phyloP scores from a whole-genome alignment of 1,140 invertebrate genomes.

The Holcopasites calliopsidis region DNA sequence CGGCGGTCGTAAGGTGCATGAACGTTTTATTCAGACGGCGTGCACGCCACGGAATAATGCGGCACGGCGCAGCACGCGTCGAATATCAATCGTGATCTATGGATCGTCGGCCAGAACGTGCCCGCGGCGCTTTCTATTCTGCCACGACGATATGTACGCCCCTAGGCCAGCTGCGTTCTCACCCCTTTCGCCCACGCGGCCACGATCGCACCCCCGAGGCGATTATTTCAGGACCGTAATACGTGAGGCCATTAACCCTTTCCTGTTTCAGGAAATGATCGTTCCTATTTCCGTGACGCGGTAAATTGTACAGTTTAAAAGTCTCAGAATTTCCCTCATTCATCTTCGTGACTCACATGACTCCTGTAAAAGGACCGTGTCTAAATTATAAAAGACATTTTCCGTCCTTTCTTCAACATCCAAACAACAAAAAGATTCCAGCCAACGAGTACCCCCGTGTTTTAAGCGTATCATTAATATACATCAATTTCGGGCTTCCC shows the following conservation, averaged over 20 bases:
- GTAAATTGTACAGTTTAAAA: too few relatives aligned
- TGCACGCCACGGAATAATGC: conserved; percentile 36
- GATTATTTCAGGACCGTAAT: background rate
- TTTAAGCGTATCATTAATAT: background rate
- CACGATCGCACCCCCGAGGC: background rate
- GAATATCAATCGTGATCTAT: conserved; percentile 44
- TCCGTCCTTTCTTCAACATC: too few relatives aligned
- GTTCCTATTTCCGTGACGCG: too few relatives aligned
- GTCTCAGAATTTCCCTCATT: too few relatives aligned
- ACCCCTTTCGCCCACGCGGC: background rate
- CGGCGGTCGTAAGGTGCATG: conserved; percentile 11
- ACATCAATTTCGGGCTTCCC: background rate
- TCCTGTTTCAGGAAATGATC: too few relatives aligned
- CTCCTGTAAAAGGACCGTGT: background rate
- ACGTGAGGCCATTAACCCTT: background rate
- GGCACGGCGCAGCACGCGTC: conserved; percentile 21
- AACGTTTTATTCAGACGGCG: conserved; percentile 32
- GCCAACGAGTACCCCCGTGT: background rate
- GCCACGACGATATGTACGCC: background rate
- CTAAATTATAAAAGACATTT: background rate
- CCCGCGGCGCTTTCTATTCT: background rate
- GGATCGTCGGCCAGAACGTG: conserved; percentile 33
- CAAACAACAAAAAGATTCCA: background rate
- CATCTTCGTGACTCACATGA: too few relatives aligned
- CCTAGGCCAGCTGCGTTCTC: background rate